Percentiles rank a stretch among this genome's conserved stretches.
phyloP scores from a whole-genome alignment of 2,797 vertebrate species.

The Acanthurus tractus region DNA sequence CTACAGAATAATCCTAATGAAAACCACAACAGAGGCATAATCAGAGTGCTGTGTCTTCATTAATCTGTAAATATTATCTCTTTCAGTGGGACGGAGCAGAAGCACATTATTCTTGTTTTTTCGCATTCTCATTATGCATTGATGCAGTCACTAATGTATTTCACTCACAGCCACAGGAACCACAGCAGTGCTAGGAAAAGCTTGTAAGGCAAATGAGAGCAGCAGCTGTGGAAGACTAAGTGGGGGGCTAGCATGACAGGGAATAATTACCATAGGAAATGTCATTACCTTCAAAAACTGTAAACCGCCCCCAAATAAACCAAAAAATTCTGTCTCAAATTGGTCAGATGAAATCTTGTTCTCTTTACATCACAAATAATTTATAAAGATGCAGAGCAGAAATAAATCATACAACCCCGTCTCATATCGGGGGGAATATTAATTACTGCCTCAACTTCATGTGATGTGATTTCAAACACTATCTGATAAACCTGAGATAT shows the following conservation, averaged over 20 bases:
- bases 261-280: slow-evolving; percentile 23
- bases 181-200: slow-evolving; percentile 34
- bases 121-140: slow-evolving; percentile 43
- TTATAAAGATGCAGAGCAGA: neutral
- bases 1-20: neutral
- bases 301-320: neutral
- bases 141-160: slow-evolving; percentile 63
- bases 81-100: slow-evolving; percentile 5
- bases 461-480: neutral
- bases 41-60: slow-evolving; percentile 18
- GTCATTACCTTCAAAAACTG: slow-evolving; percentile 4
- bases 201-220: slow-evolving; percentile 37
- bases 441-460: neutral
- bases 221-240: slow-evolving; percentile 20
- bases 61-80: slow-evolving; percentile 16
- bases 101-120: slow-evolving; percentile 34
- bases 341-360: neutral
- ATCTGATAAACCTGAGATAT: neutral
- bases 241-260: neutral
- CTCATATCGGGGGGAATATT: neutral
- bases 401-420: neutral
- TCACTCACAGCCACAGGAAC: slow-evolving; percentile 48
- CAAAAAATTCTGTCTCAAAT: neutral
- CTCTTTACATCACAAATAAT: neutral
- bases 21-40: neutral